Evolutionary conservation across 2,113 vertebrate species (phyloP).

Genomic region (Tupaia chinensis): DNA sequence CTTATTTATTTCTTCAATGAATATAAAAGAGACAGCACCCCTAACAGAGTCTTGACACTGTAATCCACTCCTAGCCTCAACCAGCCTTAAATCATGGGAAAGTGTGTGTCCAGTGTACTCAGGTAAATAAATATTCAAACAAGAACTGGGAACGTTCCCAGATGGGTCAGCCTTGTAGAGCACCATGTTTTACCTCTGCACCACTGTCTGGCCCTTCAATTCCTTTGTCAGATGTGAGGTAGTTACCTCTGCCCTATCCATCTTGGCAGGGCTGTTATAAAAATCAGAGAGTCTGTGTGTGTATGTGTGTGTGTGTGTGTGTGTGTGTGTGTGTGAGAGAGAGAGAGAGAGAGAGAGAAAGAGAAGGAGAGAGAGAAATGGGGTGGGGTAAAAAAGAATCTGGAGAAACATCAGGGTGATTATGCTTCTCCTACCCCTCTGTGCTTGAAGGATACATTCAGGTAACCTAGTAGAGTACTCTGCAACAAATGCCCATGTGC

Average conservation of each 20-base stretch:
- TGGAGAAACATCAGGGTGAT: neutral
- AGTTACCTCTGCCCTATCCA: conserved; percentile 33
- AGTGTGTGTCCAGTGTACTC: no score
- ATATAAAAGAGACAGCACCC: no score
- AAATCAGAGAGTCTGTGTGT: neutral
- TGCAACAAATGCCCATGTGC: neutral
- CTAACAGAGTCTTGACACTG: no score
- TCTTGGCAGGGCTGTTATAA: neutral
- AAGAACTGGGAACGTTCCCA: no score
- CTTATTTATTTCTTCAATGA: no score
- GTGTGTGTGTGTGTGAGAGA: neutral
- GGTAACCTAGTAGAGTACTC: neutral
- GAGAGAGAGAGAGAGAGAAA: neutral
- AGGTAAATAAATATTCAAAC: no score
- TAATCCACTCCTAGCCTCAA: no score
- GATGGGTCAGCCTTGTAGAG: no score
- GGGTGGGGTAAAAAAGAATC: neutral
- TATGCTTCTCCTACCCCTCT: neutral
- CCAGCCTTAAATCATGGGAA: no score
- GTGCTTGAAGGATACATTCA: neutral
- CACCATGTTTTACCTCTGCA: no score
- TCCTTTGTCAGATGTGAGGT: conserved; percentile 47
- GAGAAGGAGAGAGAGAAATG: neutral
- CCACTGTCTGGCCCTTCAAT: neutral
- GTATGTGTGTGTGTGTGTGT: neutral